Evolutionary conservation across 2,113 vertebrate species (phyloP).

Genomic region (Sula dactylatra): DNA sequence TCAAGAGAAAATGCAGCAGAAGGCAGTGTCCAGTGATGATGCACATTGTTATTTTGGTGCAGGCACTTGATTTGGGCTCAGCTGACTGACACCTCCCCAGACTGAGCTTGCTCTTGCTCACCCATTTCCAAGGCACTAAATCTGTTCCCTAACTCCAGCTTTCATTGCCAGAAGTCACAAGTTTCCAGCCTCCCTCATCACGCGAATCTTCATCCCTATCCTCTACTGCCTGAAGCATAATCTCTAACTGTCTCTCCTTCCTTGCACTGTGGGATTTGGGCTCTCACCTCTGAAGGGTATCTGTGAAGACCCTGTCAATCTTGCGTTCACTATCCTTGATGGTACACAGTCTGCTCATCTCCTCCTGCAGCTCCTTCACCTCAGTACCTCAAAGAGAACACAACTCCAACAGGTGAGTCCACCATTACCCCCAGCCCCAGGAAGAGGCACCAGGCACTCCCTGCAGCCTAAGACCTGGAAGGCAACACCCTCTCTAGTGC

Average conservation of each 20-base stretch:
- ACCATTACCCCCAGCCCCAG: neutral
- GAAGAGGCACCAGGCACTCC: neutral
- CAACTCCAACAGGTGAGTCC: neutral
- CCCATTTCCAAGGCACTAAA: neutral
- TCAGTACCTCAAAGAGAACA: neutral
- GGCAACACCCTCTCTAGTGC: neutral
- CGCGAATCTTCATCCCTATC: neutral
- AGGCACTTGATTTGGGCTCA: neutral
- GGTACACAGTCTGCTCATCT: neutral
- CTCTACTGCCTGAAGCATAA: neutral
- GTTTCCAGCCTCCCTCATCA: neutral
- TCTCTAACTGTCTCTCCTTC: neutral
- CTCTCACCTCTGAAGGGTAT: neutral
- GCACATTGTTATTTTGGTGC: neutral
- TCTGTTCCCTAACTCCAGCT: neutral
- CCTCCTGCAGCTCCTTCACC: neutral
- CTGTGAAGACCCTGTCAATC: neutral
- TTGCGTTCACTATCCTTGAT: neutral
- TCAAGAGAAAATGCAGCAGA: neutral
- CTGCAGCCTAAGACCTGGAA: neutral
- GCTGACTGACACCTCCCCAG: neutral
- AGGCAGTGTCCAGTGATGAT: neutral
- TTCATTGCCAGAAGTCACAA: neutral
- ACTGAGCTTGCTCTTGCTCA: neutral
- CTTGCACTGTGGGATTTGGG: neutral